A percentile compares a stretch with the other conserved stretches of the same genome.
These are phyloP conservation scores for Dicrurus megarhynchus DNA, from an alignment of 2,113 vertebrate species.

Conservation along the genomic window DNA sequence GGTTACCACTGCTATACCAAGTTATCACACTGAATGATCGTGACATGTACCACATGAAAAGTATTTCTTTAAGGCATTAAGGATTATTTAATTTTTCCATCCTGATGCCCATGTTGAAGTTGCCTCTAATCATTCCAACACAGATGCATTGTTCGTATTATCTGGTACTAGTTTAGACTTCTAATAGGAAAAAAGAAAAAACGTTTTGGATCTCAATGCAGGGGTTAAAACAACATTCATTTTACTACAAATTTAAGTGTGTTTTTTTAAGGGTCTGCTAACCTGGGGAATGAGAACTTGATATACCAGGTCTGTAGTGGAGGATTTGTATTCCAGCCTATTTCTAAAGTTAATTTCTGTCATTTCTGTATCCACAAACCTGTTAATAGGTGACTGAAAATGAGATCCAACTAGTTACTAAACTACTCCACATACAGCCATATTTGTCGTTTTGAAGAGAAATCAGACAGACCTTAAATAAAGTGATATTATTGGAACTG, in stretches of 20 bases:
- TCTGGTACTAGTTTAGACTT: neutral
- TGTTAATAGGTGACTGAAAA: neutral
- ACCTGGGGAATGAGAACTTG: neutral
- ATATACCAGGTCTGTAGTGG: neutral
- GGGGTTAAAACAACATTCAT: neutral
- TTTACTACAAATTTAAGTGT: neutral
- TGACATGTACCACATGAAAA: fast-evolving
- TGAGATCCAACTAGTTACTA: neutral
- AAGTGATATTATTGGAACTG: neutral
- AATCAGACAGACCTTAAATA: neutral
- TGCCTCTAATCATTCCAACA: neutral
- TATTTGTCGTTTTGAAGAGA: neutral
- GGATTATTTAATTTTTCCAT: neutral
- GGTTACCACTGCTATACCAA: neutral
- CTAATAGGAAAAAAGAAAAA: neutral
- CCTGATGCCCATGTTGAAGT: neutral
- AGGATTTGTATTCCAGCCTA: neutral
- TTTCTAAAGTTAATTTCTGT: neutral
- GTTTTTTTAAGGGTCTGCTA: neutral
- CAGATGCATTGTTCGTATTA: neutral
- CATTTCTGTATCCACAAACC: neutral
- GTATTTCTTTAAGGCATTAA: neutral
- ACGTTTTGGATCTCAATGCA: neutral
- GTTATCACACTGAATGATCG: fast-evolving
- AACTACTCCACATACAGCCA: neutral